Evolutionary conservation across 2,888 invertebrate genomes (phyloP), one percentile per base, ranked within the genome.

Genomic region (Metacarcinus magister): DNA sequence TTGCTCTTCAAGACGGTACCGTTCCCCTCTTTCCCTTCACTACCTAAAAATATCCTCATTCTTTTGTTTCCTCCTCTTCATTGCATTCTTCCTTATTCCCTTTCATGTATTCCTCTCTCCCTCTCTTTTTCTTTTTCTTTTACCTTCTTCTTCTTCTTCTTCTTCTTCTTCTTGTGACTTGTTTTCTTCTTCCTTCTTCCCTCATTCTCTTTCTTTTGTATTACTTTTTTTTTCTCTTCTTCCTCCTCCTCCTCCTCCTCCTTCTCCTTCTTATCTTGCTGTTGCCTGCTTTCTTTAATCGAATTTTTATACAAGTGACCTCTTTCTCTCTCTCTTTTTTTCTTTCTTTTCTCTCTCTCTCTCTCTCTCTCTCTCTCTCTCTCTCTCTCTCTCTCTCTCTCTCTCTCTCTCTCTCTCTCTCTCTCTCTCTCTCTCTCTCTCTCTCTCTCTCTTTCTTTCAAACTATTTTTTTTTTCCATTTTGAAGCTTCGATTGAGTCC

Each of bases 361-460:
- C 46, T 46, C 46, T 10, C 10, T 10, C 10, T 46, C 46, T 10
- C 10, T 10, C 46, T 46, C 46, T 10, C 10, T 10, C 46, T 46
- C 46, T 10, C 10, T 10, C 46, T 46, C 10, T 10, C 10, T 10
- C 46, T 46, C 46, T 10, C 10, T 10, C 46, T 46, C 46, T 46
- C 48, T 28, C 92, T 92, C 92, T 92, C 92, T 44, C 92, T 44
- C 92, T 44, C 92, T 44, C 92, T 23, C 90, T 90, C 28, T 19
- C 92, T 44, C 19, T 44, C 92, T 92, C 43, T 92, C 46, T 44
- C 23, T 23, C 23, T 44, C 92, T 4, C 92, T 44, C 92, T 16
- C 92, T 44, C 46, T 39, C 44, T 92, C 23, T 39, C 44, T 92
- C 19, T 19, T 16, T 92, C 92, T 13, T 46, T 92, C 28, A 89